Conservation (phyloP, 2,797 vertebrate genomes). For the Sebastes melanostomus region DNA sequence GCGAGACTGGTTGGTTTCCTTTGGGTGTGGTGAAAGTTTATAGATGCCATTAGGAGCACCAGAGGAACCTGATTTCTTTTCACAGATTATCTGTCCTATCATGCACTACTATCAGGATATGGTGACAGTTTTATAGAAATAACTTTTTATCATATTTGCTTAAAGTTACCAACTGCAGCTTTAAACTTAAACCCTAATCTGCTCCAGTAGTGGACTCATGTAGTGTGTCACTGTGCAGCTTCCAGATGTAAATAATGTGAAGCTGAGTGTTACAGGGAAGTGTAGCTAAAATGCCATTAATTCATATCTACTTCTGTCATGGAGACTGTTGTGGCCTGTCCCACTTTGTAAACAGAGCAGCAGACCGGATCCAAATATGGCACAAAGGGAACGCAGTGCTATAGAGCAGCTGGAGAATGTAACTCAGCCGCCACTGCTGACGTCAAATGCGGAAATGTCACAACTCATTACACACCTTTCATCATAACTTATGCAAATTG, state of each 20-base stretch:
- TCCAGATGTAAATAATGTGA: background rate
- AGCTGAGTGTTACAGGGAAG: background rate
- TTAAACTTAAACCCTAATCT: background rate
- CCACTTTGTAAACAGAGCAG: conserved; percentile 64
- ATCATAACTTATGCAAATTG: too few relatives aligned
- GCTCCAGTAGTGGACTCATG: background rate
- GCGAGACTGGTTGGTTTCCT: too few relatives aligned
- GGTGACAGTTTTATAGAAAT: too few relatives aligned
- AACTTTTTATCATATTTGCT: too few relatives aligned
- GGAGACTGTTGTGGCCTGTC: conserved; percentile 29
- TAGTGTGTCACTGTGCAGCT: background rate
- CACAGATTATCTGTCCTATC: too few relatives aligned
- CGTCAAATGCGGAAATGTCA: background rate
- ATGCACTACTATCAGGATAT: too few relatives aligned
- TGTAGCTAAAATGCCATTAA: background rate
- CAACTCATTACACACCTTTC: background rate
- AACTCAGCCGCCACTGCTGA: background rate
- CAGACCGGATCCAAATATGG: conserved; percentile 8
- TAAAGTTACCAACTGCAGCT: too few relatives aligned
- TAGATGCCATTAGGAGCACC: too few relatives aligned
- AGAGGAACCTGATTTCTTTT: too few relatives aligned
- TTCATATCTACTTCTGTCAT: background rate
- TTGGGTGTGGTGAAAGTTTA: too few relatives aligned
- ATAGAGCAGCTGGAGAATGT: conserved; percentile 6
- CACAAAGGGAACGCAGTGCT: background rate